Percentiles rank a stretch among this genome's conserved stretches.
phyloP scores from a whole-genome alignment of 2,888 invertebrate species.

The Nomada fabriciana region DNA sequence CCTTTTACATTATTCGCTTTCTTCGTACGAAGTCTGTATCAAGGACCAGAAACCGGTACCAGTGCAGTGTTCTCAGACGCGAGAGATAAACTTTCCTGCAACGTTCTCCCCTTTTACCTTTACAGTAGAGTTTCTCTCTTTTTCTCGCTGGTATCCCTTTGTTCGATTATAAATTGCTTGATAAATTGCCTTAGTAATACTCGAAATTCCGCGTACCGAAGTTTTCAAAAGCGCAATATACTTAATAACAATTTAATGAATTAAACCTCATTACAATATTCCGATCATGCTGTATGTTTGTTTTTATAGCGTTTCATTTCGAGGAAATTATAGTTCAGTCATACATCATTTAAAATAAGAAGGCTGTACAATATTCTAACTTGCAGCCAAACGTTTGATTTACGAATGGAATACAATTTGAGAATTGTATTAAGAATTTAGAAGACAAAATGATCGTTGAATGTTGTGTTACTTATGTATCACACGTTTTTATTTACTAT shows the following conservation, averaged over 20 bases:
- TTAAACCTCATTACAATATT: neutral
- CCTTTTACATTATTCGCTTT: conserved; percentile 11
- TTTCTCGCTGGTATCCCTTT: conserved; percentile 16
- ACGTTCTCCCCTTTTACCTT: conserved; percentile 11
- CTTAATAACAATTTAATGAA: neutral
- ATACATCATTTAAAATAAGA: no score
- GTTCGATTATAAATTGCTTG: conserved; percentile 14
- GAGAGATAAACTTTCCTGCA: conserved; percentile 40
- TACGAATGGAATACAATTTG: no score
- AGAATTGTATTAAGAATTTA: no score
- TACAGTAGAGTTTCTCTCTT: conserved; percentile 21
- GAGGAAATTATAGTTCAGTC: no score
- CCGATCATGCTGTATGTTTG: no score
- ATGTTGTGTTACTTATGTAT: no score
- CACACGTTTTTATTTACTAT: no score
- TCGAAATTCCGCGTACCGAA: neutral
- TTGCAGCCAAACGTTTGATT: no score
- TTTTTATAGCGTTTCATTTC: no score
- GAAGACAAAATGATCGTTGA: no score
- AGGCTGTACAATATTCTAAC: no score
- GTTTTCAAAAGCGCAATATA: no score
- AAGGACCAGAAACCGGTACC: conserved; percentile 59
- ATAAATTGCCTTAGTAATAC: neutral
- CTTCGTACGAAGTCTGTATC: conserved; percentile 18
- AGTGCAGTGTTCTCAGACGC: conserved; percentile 40